Percentiles rank a stretch among this genome's conserved stretches.
Conservation (phyloP, 2,888 invertebrate genomes). For the Zygogramma bicolorata region DNA sequence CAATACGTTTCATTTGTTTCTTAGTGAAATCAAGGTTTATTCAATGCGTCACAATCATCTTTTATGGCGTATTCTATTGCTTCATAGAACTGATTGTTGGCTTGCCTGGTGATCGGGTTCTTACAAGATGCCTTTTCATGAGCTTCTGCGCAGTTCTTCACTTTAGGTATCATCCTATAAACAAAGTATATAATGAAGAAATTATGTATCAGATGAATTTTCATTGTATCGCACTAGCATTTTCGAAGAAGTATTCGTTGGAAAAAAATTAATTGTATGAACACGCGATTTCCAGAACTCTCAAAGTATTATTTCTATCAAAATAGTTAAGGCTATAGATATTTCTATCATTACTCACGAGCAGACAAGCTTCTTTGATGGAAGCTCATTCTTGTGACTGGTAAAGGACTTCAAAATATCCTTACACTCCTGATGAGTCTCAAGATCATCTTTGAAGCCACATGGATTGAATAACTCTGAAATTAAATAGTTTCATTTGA, state of each 20-base stretch:
- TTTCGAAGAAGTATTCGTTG: not conserved
- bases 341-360: constrained; percentile 30
- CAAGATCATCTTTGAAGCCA: constrained; percentile 27
- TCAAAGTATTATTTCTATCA: no score
- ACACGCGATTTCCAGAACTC: no score
- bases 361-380: constrained; percentile 38
- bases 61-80: constrained; percentile 25
- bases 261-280: not conserved
- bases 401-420: constrained; percentile 21
- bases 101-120: constrained; percentile 36
- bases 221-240: not conserved
- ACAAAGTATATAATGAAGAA: no score
- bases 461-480: constrained; percentile 45
- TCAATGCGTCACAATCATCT: constrained; percentile 33
- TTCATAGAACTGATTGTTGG: constrained; percentile 30
- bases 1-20: not conserved
- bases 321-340: not conserved
- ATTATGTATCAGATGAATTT: no score
- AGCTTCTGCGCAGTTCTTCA: constrained; percentile 29
- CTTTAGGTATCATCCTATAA: constrained; percentile 34
- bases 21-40: constrained; percentile 7
- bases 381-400: constrained; percentile 35
- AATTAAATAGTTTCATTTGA: not conserved
- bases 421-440: constrained; percentile 23
- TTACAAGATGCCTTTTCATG: constrained; percentile 33